phyloP scores from a whole-genome alignment of 2,797 vertebrate genomes.

The Chrysolophus pictus region DNA sequence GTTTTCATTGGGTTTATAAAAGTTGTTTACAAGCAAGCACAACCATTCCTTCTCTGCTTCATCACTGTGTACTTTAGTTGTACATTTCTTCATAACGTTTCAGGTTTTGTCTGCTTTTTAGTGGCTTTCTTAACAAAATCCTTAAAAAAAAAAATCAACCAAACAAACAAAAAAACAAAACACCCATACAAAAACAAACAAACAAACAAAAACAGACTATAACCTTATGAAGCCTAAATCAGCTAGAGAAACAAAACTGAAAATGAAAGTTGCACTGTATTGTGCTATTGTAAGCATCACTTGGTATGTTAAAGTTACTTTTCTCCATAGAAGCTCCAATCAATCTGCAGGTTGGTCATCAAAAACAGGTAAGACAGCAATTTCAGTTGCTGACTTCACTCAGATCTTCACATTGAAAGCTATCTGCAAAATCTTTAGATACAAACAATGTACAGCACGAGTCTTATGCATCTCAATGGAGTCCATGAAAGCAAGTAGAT shows the following conservation, averaged over 20 bases:
- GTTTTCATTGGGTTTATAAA: neutral
- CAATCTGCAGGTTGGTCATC: neutral
- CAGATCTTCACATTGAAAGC: neutral
- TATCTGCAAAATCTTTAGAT: neutral
- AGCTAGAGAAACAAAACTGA: neutral
- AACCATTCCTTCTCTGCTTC: neutral
- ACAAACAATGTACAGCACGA: accelerated
- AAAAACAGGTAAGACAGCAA: neutral
- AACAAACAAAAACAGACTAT: neutral
- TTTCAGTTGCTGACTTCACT: neutral
- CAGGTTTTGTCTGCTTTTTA: neutral
- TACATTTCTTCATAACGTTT: neutral
- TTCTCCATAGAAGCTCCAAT: neutral
- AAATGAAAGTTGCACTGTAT: neutral
- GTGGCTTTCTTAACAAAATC: neutral
- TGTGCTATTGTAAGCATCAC: neutral
- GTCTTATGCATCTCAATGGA: accelerated
- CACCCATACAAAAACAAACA: too few relatives aligned
- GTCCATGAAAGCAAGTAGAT: neutral
- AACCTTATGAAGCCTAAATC: accelerated
- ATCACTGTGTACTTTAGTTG: neutral
- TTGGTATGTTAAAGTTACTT: neutral
- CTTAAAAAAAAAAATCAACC: neutral
- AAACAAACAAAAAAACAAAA: too few relatives aligned
- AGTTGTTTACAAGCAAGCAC: neutral